Evolutionary conservation across 2,888 invertebrate species (phyloP).

Genomic region (Meghimatium bilineatum): DNA sequence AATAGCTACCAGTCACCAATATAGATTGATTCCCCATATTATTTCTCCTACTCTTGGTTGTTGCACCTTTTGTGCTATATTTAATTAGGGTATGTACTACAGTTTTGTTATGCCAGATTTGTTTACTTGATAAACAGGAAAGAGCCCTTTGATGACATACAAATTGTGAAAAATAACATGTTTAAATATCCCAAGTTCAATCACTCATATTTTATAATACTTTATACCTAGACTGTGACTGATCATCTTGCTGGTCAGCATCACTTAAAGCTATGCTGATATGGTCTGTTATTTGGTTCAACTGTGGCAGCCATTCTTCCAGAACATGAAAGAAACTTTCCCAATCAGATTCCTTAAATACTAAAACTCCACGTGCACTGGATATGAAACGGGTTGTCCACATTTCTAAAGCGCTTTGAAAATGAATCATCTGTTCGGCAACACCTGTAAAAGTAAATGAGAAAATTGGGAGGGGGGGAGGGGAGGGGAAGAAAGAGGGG

Average conservation of each 20-base stretch:
- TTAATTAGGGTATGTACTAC: too few relatives aligned
- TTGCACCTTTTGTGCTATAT: too few relatives aligned
- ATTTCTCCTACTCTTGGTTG: too few relatives aligned
- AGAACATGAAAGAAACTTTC: constrained; percentile 67
- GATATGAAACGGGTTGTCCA: constrained; percentile 72
- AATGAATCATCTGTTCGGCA: constrained; percentile 71
- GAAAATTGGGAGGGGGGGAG: too few relatives aligned
- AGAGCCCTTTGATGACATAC: neutral
- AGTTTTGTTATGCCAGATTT: too few relatives aligned
- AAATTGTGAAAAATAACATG: too few relatives aligned
- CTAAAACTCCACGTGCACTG: constrained; percentile 60
- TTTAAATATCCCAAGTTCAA: too few relatives aligned
- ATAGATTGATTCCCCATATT: too few relatives aligned
- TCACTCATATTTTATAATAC: neutral
- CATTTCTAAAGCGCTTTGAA: constrained; percentile 72
- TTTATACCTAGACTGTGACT: constrained; percentile 62
- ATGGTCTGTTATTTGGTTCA: constrained; percentile 66
- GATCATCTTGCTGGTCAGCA: constrained; percentile 65
- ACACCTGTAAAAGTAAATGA: constrained; percentile 61
- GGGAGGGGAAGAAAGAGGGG: too few relatives aligned
- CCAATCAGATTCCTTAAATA: constrained; percentile 75
- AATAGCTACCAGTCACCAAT: too few relatives aligned
- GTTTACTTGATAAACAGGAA: too few relatives aligned
- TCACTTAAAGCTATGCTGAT: constrained; percentile 71
- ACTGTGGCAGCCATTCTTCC: constrained; percentile 73